Percentiles rank a stretch among this genome's conserved stretches.
phyloP scores from a whole-genome alignment of 2,113 vertebrate species.

The Indicator maculatus region DNA sequence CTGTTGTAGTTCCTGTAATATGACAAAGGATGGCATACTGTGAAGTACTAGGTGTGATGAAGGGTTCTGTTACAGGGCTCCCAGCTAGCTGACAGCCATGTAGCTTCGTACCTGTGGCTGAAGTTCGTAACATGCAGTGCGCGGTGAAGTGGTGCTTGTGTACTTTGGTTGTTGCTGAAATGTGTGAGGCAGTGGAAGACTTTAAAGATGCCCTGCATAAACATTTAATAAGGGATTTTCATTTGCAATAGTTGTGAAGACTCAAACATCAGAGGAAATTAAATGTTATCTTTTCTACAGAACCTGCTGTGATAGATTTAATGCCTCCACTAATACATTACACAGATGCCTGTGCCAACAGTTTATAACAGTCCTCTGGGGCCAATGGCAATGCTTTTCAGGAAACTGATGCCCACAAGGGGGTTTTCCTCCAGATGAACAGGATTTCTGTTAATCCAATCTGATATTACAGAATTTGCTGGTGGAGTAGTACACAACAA shows the following conservation, averaged over 20 bases:
- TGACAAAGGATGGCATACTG: not conserved
- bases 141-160: not conserved
- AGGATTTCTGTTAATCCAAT: not conserved
- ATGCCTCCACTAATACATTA: not conserved
- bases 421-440: not conserved
- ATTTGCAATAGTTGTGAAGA: not conserved
- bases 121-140: rapidly evolving
- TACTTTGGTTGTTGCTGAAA: not conserved
- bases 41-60: not conserved
- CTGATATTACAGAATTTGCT: not conserved
- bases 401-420: not conserved
- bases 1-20: not conserved
- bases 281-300: not conserved
- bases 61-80: not conserved
- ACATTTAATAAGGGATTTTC: not conserved
- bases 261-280: constrained; percentile 2
- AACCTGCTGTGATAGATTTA: not conserved
- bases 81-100: not conserved
- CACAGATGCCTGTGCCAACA: not conserved
- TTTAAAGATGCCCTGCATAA: not conserved
- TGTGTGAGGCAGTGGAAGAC: rapidly evolving
- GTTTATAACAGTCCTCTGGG: not conserved
- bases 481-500: not conserved
- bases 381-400: not conserved
- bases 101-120: not conserved